These are phyloP conservation scores for Amblyraja radiata DNA, from an alignment of 2,797 vertebrate genomes.

Conservation along the genomic window DNA sequence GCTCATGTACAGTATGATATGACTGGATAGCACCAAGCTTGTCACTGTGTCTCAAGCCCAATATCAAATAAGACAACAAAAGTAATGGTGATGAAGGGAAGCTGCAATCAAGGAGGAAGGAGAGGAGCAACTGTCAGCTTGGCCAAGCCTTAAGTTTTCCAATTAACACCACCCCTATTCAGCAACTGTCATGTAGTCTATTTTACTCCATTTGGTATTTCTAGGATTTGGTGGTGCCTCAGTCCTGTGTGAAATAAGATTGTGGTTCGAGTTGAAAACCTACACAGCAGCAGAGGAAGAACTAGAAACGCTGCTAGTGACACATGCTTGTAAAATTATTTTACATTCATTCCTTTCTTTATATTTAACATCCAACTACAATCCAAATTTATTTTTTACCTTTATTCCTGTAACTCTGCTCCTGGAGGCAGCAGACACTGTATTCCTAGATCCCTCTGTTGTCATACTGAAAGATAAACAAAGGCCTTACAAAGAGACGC, in stretches of 20 bases:
- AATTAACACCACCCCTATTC: background rate
- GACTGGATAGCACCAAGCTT: too few species aligned
- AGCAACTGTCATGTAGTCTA: background rate
- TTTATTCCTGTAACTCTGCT: constrained; percentile 33
- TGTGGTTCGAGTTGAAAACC: background rate
- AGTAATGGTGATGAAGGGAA: background rate
- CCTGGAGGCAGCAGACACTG: background rate
- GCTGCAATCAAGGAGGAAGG: background rate
- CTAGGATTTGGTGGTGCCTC: background rate
- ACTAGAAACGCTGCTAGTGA: background rate
- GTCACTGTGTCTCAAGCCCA: too few species aligned
- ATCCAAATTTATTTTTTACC: background rate
- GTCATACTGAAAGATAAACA: constrained; percentile 10
- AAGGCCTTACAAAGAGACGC: background rate
- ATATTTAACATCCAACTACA: background rate
- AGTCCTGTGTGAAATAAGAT: background rate
- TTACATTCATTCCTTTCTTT: background rate
- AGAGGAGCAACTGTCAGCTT: background rate
- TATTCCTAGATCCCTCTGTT: constrained; percentile 12
- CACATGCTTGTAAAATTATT: too few species aligned
- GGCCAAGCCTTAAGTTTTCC: background rate
- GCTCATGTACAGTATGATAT: too few species aligned
- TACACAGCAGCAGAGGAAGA: background rate
- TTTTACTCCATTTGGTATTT: background rate
- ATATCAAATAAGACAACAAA: too few species aligned